Evolutionary conservation across 2,888 invertebrate species (phyloP).

Genomic region (Papilio protenor): DNA sequence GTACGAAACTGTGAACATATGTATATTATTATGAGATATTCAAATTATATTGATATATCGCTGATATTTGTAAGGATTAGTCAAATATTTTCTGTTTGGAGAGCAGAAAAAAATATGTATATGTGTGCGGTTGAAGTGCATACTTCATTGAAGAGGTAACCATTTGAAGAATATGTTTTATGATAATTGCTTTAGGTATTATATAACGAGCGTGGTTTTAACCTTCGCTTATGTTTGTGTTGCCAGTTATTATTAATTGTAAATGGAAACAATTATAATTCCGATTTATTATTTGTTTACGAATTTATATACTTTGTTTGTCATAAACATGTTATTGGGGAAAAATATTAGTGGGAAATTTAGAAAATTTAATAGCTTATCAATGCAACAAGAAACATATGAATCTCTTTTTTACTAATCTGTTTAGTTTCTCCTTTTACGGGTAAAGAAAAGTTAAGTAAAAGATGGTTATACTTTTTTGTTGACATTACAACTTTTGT

Average conservation of each 20-base stretch:
- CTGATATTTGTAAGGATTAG: slow-evolving; percentile 42
- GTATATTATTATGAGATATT: slow-evolving; percentile 42
- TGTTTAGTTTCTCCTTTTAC: background rate
- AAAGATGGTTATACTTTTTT: background rate
- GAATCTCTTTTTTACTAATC: background rate
- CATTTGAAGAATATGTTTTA: slow-evolving; percentile 39
- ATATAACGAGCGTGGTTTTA: slow-evolving; percentile 27
- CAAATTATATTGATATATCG: slow-evolving; percentile 43
- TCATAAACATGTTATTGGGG: background rate
- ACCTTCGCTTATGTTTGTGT: slow-evolving; percentile 16
- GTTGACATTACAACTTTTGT: slow-evolving; percentile 50
- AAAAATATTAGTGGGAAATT: background rate
- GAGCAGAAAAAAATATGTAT: slow-evolving; percentile 40
- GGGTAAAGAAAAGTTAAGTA: background rate
- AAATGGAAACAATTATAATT: slow-evolving; percentile 37
- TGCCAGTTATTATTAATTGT: slow-evolving; percentile 15
- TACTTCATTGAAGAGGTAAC: slow-evolving; percentile 37
- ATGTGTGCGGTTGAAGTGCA: slow-evolving; percentile 30
- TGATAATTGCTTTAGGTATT: slow-evolving; percentile 38
- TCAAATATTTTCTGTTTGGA: slow-evolving; percentile 35
- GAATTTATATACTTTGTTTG: background rate
- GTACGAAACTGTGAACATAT: slow-evolving; percentile 46
- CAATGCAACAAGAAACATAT: background rate
- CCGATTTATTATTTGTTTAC: slow-evolving; percentile 21
- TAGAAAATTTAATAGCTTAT: background rate